Evolutionary conservation across 2,888 invertebrate genomes (phyloP), one percentile per base, ranked within the genome.

Genomic region (Leptinotarsa tumamoca): DNA sequence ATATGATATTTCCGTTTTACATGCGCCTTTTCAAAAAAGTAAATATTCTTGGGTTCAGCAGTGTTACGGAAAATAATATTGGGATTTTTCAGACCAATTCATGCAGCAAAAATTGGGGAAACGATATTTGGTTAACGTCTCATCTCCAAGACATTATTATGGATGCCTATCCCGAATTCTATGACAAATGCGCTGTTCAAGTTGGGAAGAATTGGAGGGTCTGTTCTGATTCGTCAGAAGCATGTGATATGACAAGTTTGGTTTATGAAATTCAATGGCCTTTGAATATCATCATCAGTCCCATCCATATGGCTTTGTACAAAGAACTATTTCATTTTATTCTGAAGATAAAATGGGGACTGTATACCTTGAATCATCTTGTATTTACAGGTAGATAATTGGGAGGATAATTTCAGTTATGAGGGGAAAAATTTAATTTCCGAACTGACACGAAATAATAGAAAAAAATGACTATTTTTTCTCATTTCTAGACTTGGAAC

Each of bases 321-420:
- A 81, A 83, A 68, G 84, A 86, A 14, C 74, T 87, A n/a, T 89
- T 88, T 77, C 82, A 84, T 63, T 86, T 88, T 74, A 82, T 88
- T 13, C 77, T 89, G 79, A 86, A 85, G 72, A 78, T 88, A 3
- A 88, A 89, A 79, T 88, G 89, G 88, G 87, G 86, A 2, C 72
- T 88, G 23, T 85, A 87, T 70, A 86, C 86, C 2, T 78, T 88
- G 43, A 88, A 87, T 79, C 84, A 85, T 73, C 76, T 88, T 50
- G 79, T 77, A 50, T 87, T 87, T 75, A 80, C 80, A 74, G 87
- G 88, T 88, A 74, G 78, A 43, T 68, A 67, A 54, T 49, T 71
- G 33, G 23, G 33, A 71, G 51, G 13, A n/a, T 69, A 56, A 43
- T 17, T 54, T 56, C 51, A 15, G 23, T 70, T 69, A 5, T 27